Conservation (phyloP, 2,797 vertebrate species). For the Melanotaenia nigrans region DNA sequence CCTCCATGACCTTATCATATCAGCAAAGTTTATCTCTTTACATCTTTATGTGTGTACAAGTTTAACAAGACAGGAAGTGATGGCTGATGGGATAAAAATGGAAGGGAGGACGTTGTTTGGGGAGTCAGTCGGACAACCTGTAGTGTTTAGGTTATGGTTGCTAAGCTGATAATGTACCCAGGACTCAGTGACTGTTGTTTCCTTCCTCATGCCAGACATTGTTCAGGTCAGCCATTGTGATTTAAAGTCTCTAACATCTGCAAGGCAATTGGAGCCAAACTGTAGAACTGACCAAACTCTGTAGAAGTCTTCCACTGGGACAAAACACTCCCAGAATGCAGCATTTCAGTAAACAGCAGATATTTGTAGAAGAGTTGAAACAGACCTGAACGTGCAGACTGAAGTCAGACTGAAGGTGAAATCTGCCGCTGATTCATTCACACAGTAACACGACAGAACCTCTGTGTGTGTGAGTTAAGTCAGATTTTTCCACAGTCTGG, state of each 20-base stretch:
- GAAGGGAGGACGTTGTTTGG: background rate
- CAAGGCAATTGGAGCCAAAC: too few relatives aligned
- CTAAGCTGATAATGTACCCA: background rate
- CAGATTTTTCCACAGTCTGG: conserved; percentile 20
- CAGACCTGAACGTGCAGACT: background rate
- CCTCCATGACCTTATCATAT: background rate
- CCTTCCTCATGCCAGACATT: background rate
- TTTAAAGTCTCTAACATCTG: too few relatives aligned
- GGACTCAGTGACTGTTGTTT: background rate
- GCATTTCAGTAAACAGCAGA: background rate
- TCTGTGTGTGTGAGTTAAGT: conserved; percentile 28
- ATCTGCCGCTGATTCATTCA: background rate
- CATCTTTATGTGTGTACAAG: background rate
- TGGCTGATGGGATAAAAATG: background rate
- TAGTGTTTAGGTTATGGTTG: background rate
- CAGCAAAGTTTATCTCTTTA: background rate
- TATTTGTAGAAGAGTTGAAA: background rate
- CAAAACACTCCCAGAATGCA: background rate
- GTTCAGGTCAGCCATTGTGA: background rate
- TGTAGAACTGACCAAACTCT: background rate
- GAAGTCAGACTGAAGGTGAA: background rate
- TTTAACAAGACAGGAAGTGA: background rate
- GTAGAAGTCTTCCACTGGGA: background rate
- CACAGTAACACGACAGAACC: background rate
- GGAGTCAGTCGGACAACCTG: background rate